These are phyloP conservation scores for Carterocephalus palaemon DNA, from an alignment of 2,888 invertebrate genomes.

Conservation along the genomic window DNA sequence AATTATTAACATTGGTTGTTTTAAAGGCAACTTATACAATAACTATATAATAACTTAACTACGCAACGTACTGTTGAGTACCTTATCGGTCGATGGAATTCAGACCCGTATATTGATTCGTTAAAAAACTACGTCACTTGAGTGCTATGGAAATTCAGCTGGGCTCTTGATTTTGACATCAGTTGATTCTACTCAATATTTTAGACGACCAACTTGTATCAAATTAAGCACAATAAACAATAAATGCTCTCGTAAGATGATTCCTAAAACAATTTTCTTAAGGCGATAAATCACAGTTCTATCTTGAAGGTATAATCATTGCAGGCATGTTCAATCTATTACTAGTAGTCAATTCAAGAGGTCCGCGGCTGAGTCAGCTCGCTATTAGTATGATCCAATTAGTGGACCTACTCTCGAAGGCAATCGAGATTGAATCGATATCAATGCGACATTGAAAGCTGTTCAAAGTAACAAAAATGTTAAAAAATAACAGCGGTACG, in stretches of 20 bases:
- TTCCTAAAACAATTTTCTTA: constrained; percentile 5
- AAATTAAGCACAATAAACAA: no score
- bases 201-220: no score
- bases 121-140: constrained; percentile 14
- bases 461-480: constrained; percentile 17
- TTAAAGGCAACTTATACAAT: constrained; percentile 45
- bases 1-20: constrained; percentile 43
- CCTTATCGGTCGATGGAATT: constrained; percentile 57
- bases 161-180: constrained; percentile 8
- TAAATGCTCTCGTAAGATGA: not conserved
- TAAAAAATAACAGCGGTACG: constrained; percentile 16
- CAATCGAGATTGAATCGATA: constrained; percentile 22
- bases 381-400: constrained; percentile 26
- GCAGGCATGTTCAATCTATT: constrained; percentile 28
- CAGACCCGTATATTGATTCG: constrained; percentile 45
- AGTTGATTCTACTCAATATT: not conserved
- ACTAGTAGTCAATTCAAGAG: constrained; percentile 26
- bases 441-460: constrained; percentile 20
- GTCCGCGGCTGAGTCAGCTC: constrained; percentile 10
- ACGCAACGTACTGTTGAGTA: constrained; percentile 44
- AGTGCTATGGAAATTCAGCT: not conserved
- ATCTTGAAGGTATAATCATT: constrained; percentile 24
- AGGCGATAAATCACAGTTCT: constrained; percentile 15
- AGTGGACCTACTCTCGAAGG: constrained; percentile 21
- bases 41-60: constrained; percentile 69